These are phyloP conservation scores for Romanogobio albipinnatus DNA, from an alignment of 2,113 vertebrate species.

Conservation along the genomic window DNA sequence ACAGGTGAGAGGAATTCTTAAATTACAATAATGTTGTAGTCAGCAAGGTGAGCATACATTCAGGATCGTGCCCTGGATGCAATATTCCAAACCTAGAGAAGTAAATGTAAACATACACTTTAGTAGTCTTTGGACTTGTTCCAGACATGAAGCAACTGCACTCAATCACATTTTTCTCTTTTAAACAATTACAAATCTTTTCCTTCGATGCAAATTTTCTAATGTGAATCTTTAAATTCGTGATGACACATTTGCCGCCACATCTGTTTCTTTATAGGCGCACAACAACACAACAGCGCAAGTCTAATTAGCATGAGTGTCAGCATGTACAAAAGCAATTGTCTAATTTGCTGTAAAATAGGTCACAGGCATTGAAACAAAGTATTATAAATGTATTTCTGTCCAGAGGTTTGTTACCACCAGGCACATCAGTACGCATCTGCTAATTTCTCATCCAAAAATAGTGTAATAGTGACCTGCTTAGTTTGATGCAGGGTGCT, in stretches of 20 bases:
- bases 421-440: conserved; percentile 52
- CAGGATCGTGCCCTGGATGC: not conserved
- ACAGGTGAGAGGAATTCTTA: conserved; percentile 65
- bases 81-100: not conserved
- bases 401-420: conserved; percentile 45
- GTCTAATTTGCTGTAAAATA: conserved; percentile 58
- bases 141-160: not conserved
- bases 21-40: conserved; percentile 76
- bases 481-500: conserved; percentile 52
- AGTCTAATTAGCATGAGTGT: conserved; percentile 37
- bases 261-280: conserved; percentile 14
- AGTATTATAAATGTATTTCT: conserved; percentile 57
- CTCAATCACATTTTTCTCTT: not conserved
- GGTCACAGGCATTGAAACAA: conserved; percentile 59
- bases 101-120: not conserved
- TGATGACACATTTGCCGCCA: not conserved
- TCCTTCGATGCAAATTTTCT: not conserved
- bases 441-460: conserved; percentile 59
- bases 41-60: conserved; percentile 44
- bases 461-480: conserved; percentile 53
- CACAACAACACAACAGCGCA: conserved; percentile 5
- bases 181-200: too few relatives aligned
- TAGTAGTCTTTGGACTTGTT: not conserved
- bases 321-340: conserved; percentile 33
- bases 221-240: not conserved